These are phyloP conservation scores for Bombus balteatus DNA, from an alignment of 1,140 invertebrate genomes.

Conservation along the genomic window DNA sequence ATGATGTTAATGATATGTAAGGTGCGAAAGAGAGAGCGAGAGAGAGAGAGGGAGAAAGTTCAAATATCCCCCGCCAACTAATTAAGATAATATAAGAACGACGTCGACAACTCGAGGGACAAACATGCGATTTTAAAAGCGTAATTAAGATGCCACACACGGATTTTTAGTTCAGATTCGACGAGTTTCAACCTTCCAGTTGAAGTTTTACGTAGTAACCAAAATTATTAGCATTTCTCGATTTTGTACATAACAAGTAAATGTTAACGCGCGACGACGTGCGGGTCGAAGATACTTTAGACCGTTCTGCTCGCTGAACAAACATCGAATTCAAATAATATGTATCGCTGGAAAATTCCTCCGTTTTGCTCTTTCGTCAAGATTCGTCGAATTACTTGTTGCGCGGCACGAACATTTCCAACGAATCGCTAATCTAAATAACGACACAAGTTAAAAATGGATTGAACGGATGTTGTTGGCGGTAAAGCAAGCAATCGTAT, in stretches of 20 bases:
- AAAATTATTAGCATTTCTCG: background rate
- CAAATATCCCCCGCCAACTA: conserved; percentile 22
- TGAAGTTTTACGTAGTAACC: conserved; percentile 2
- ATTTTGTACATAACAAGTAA: background rate
- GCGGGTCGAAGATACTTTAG: background rate
- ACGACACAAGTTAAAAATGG: too few relatives aligned
- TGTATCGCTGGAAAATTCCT: background rate
- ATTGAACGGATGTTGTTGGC: background rate
- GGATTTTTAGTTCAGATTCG: conserved; percentile 26
- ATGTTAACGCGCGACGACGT: background rate
- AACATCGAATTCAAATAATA: background rate
- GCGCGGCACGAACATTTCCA: too few relatives aligned
- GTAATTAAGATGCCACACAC: conserved; percentile 28
- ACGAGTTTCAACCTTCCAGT: background rate
- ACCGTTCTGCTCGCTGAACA: too few relatives aligned
- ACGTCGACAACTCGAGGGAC: conserved; percentile 36
- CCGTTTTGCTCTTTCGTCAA: too few relatives aligned
- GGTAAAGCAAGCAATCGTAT: background rate
- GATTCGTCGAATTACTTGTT: too few relatives aligned
- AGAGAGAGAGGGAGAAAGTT: conserved; percentile 22
- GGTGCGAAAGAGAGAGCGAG: conserved; percentile 52
- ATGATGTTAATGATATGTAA: conserved; percentile 39
- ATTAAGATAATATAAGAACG: conserved; percentile 31
- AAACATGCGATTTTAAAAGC: conserved; percentile 12
- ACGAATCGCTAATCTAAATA: too few relatives aligned